Base-by-base conservation (phyloP, 2,113 vertebrate species). In the Nyctibius bracteatus region DNA sequence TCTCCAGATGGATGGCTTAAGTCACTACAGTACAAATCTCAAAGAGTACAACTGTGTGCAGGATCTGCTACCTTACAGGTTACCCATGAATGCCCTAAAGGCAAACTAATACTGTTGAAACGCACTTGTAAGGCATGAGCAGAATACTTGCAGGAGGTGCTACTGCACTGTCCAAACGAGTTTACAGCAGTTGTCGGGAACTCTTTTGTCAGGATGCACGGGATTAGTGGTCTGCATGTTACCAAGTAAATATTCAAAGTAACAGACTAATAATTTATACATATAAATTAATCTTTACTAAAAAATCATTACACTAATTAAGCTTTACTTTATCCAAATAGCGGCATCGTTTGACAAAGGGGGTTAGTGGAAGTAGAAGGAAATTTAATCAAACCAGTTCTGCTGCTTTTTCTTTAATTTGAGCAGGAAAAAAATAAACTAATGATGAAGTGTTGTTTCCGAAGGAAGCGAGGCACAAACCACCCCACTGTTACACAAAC, bases 131-230 rank as follows among this genome's bases (percentile, higher is more conserved):
- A 57, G 24, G 57, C 52, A 47, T 0, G 8, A 82, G 51, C 46
- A 62, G 70, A 82, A 57, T 24, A 24, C 14, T 24, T 46, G 68
- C 6, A 70, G 49, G 22, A 82, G 62, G 35, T 15, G 44, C 6
- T 61, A 22, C 27, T 39, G 44, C 3, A 0, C 4, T 20, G 31
- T 30, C 77, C 86, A 54, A 25, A 1, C 3, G 1, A 6, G 14
- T 70, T 65, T 77, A 22, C 2, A 2, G 51, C 46, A 66, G 31
- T 3, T 22, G 19, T 47, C 9, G 2, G 30, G 8, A 79, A 28
- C 21, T 73, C n/a, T 25, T 44, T 24, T 21, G 13, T 22, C n/a
- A 2, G 4, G 35, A 21, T 12, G 43, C 39, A 22, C 1, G 2
- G 33, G 28, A 7, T 5, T 31, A 62, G 41, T 46, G 49, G 20